Conservation (phyloP, 1,140 invertebrate genomes). For the Drosophila malerkotliana region DNA sequence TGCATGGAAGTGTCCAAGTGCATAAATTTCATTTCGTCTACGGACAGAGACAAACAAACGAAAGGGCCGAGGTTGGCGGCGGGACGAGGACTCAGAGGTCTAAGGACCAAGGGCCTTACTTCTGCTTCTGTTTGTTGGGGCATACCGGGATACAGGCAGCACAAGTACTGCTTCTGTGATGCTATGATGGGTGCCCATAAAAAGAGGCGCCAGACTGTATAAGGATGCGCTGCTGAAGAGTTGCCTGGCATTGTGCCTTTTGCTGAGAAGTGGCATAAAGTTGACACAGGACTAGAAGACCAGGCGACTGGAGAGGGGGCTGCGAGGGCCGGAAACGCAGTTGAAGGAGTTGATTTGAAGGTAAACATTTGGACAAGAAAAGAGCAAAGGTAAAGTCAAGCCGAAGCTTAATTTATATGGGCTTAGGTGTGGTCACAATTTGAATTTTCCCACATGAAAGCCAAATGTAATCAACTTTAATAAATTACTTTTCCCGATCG, state of each 20-base stretch:
- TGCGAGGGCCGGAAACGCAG: slow-evolving; percentile 6
- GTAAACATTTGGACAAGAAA: slow-evolving; percentile 72
- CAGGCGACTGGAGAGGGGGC: background rate
- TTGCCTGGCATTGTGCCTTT: slow-evolving; percentile 66
- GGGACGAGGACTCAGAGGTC: slow-evolving; percentile 15
- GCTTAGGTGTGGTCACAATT: slow-evolving; percentile 13
- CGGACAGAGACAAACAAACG: slow-evolving; percentile 38
- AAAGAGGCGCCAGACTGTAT: slow-evolving; percentile 78
- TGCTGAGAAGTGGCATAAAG: slow-evolving; percentile 71
- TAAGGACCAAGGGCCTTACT: slow-evolving; percentile 56
- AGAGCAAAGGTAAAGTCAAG: slow-evolving; percentile 62
- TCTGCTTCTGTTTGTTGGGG: slow-evolving; percentile 68
- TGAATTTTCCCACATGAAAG: slow-evolving; percentile 14
- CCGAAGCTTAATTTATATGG: slow-evolving; percentile 38
- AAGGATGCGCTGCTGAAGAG: slow-evolving; percentile 62
- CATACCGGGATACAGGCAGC: slow-evolving; percentile 57
- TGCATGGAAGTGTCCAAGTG: slow-evolving; percentile 79
- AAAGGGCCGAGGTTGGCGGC: too few relatives aligned
- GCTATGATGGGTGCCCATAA: slow-evolving; percentile 66
- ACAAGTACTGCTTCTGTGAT: slow-evolving; percentile 49
- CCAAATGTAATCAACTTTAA: slow-evolving; percentile 19
- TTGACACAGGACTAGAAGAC: slow-evolving; percentile 65
- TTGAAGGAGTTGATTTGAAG: slow-evolving; percentile 73
- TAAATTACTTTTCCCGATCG: slow-evolving; percentile 19
- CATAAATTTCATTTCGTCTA: slow-evolving; percentile 80